A percentile compares a stretch with the other conserved stretches of the same genome.
phyloP scores from a whole-genome alignment of 2,888 invertebrate species.

The Drosophila helvetica region DNA sequence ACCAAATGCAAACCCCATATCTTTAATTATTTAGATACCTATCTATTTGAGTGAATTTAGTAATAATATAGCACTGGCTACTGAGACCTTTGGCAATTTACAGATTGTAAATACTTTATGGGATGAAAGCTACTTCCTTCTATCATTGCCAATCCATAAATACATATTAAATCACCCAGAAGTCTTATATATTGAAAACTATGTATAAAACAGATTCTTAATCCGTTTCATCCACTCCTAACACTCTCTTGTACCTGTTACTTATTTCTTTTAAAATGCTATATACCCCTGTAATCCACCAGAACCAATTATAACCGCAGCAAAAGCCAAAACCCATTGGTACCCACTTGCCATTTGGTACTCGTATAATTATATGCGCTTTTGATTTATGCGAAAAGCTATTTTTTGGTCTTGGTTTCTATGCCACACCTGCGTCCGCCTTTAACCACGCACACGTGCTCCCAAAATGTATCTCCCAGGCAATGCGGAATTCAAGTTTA shows the following conservation, averaged over 20 bases:
- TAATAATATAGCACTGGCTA: too few species aligned
- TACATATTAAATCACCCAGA: too few species aligned
- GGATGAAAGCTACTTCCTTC: too few species aligned
- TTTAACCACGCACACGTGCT: slow-evolving; percentile 67
- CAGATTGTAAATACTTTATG: too few species aligned
- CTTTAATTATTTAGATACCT: too few species aligned
- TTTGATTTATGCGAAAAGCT: slow-evolving; percentile 60
- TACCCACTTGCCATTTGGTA: slow-evolving; percentile 19
- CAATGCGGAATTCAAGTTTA: slow-evolving; percentile 54
- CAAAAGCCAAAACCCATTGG: slow-evolving; percentile 15
- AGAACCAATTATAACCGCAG: slow-evolving; percentile 43
- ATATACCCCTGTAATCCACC: neutral
- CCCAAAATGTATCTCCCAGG: slow-evolving; percentile 30
- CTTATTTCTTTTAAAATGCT: slow-evolving; percentile 22
- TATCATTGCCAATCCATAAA: too few species aligned
- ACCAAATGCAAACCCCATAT: too few species aligned
- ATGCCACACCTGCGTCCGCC: slow-evolving; percentile 62
- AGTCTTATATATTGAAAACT: neutral
- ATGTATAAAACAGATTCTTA: neutral
- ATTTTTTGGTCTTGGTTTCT: slow-evolving; percentile 31
- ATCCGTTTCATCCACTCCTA: neutral
- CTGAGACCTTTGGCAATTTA: too few species aligned
- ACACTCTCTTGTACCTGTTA: neutral
- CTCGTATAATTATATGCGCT: slow-evolving; percentile 54
- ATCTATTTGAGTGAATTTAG: too few species aligned